These are phyloP conservation scores for Plectropomus leopardus DNA, from an alignment of 2,113 vertebrate genomes.

Conservation along the genomic window DNA sequence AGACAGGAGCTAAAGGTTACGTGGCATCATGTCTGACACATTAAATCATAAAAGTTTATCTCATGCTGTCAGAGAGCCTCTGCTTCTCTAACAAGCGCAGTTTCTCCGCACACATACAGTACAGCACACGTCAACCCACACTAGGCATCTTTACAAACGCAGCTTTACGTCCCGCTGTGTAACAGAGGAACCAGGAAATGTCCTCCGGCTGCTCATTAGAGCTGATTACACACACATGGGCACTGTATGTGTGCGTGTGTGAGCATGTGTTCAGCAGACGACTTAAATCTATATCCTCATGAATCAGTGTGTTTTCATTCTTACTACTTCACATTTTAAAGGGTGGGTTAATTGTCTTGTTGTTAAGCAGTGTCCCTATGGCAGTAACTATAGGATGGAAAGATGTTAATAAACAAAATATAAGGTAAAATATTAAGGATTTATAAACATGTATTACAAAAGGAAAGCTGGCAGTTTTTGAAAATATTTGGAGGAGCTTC, in stretches of 20 bases:
- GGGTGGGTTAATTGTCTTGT: too few species aligned
- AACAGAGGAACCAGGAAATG: conserved; percentile 76
- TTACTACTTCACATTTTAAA: neutral
- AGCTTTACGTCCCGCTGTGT: conserved; percentile 70
- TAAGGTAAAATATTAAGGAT: too few species aligned
- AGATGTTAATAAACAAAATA: too few species aligned
- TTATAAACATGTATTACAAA: too few species aligned
- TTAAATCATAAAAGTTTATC: conserved; percentile 66
- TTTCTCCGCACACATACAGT: conserved; percentile 27
- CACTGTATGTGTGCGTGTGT: conserved; percentile 13
- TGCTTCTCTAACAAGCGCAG: conserved; percentile 44
- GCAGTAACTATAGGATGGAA: too few species aligned
- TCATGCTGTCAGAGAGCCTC: conserved; percentile 58
- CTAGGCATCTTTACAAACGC: conserved; percentile 52
- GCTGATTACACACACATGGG: conserved; percentile 75
- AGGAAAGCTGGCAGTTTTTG: too few species aligned
- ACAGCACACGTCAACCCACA: conserved; percentile 36
- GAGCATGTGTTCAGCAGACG: conserved; percentile 18
- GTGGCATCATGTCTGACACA: conserved; percentile 34
- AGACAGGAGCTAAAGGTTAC: conserved; percentile 44
- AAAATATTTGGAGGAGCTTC: too few species aligned
- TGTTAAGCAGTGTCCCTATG: too few species aligned
- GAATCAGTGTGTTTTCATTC: conserved; percentile 14
- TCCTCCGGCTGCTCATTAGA: conserved; percentile 80
- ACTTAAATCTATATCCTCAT: neutral